Conservation (phyloP, 2,888 invertebrate genomes). For the Philereme transversata region DNA sequence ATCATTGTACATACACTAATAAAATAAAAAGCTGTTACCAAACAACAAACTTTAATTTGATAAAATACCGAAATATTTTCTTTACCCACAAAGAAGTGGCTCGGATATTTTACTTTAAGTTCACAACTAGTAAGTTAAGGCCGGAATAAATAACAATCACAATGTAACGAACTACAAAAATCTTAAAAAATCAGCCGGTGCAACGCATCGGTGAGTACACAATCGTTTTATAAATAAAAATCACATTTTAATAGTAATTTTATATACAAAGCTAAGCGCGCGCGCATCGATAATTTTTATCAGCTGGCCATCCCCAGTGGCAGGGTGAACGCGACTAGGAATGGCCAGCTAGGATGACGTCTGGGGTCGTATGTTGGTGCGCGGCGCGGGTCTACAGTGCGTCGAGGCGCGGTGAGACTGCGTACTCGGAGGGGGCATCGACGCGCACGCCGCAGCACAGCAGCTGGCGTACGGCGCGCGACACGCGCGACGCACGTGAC, state of each 20-base stretch:
- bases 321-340: conserved; percentile 42
- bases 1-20: not conserved
- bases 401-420: conserved; percentile 49
- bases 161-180: conserved; percentile 26
- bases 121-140: conserved; percentile 18
- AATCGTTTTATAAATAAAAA: conserved; percentile 32
- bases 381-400: conserved; percentile 35
- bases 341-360: conserved; percentile 59
- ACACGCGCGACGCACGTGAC: conserved; percentile 65
- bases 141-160: conserved; percentile 30
- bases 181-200: conserved; percentile 24
- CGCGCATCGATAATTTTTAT: conserved; percentile 46
- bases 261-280: conserved; percentile 64
- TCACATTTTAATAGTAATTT: conserved; percentile 53
- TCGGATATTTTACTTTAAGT: conserved; percentile 22
- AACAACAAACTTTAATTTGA: conserved; percentile 33
- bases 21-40: conserved; percentile 14
- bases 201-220: conserved; percentile 20
- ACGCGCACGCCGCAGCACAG: conserved; percentile 72
- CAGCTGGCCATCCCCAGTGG: conserved; percentile 60
- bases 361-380: conserved; percentile 30
- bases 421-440: conserved; percentile 67
- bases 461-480: conserved; percentile 67
- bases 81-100: conserved; percentile 21
- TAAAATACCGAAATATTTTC: conserved; percentile 36